phyloP scores from a whole-genome alignment of 2,888 invertebrate genomes.

The Lobophora halterata region DNA sequence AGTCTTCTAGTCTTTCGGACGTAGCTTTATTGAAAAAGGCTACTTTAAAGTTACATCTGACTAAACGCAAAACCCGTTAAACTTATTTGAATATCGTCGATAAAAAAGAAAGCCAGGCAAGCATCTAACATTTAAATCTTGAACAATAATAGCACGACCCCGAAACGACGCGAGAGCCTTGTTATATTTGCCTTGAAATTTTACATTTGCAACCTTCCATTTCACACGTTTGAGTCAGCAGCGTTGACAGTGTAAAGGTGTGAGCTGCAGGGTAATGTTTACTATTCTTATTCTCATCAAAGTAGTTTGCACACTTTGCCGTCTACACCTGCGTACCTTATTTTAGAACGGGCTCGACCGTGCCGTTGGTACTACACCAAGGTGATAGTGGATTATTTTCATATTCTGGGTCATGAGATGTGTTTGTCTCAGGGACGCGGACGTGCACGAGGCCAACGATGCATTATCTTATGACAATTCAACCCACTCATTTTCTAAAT shows the following conservation, averaged over 20 bases:
- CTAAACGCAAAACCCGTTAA: too few relatives aligned
- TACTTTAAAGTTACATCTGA: background rate
- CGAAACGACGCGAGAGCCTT: slow-evolving; percentile 33
- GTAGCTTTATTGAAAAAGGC: background rate
- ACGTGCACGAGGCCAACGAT: slow-evolving; percentile 41
- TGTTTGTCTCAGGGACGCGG: slow-evolving; percentile 71
- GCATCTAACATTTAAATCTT: slow-evolving; percentile 28
- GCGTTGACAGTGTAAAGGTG: slow-evolving; percentile 39
- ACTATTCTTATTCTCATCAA: slow-evolving; percentile 36
- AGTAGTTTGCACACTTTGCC: slow-evolving; percentile 48
- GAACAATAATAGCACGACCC: slow-evolving; percentile 32
- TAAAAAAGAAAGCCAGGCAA: slow-evolving; percentile 38
- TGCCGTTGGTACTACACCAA: slow-evolving; percentile 63
- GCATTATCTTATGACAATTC: slow-evolving; percentile 42
- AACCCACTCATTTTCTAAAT: slow-evolving; percentile 1
- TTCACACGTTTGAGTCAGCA: slow-evolving; percentile 34
- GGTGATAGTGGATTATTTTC: slow-evolving; percentile 75
- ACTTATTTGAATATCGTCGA: too few relatives aligned
- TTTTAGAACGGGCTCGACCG: slow-evolving; percentile 67
- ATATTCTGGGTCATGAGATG: slow-evolving; percentile 71
- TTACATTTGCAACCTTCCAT: slow-evolving; percentile 38
- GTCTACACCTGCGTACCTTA: slow-evolving; percentile 72
- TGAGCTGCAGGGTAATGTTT: slow-evolving; percentile 17
- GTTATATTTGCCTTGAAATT: slow-evolving; percentile 41
- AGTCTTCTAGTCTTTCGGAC: background rate